Evolutionary conservation across 2,113 vertebrate genomes (phyloP).

Genomic region (Desmodus rotundus): DNA sequence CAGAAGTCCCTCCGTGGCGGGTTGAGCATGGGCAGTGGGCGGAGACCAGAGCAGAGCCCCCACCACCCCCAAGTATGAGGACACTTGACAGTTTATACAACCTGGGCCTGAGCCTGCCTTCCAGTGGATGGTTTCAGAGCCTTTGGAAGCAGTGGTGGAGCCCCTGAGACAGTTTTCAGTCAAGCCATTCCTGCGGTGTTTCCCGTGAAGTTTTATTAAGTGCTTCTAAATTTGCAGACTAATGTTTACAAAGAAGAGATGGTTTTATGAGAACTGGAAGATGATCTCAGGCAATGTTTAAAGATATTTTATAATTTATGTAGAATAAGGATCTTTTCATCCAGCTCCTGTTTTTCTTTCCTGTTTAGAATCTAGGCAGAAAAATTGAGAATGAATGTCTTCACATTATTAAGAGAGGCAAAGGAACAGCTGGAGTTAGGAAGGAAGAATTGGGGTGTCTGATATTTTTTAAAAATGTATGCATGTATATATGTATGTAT

Average conservation of each 20-base stretch:
- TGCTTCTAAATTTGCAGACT: constrained; percentile 45
- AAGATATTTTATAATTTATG: constrained; percentile 46
- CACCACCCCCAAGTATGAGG: too few relatives aligned
- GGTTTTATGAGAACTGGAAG: constrained; percentile 44
- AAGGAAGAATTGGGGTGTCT: neutral
- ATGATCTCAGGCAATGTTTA: constrained; percentile 27
- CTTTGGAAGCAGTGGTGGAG: neutral
- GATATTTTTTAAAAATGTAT: too few relatives aligned
- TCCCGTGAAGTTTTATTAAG: constrained; percentile 10
- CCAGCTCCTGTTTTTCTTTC: neutral
- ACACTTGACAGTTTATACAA: neutral
- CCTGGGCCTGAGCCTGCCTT: neutral
- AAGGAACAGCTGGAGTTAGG: neutral
- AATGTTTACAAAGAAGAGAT: constrained; percentile 45
- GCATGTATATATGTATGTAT: too few relatives aligned
- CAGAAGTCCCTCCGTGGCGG: neutral
- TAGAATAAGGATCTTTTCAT: neutral
- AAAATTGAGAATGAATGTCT: neutral
- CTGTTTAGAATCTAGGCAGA: neutral
- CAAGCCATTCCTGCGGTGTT: neutral
- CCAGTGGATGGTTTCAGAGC: neutral
- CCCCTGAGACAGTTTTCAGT: neutral
- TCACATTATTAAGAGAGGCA: neutral
- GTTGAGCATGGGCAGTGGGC: neutral
- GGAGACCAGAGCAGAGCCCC: neutral